Percentiles rank a stretch among this genome's conserved stretches.
These are phyloP conservation scores for Promerops cafer DNA, from an alignment of 2,113 vertebrate genomes.

Conservation along the genomic window DNA sequence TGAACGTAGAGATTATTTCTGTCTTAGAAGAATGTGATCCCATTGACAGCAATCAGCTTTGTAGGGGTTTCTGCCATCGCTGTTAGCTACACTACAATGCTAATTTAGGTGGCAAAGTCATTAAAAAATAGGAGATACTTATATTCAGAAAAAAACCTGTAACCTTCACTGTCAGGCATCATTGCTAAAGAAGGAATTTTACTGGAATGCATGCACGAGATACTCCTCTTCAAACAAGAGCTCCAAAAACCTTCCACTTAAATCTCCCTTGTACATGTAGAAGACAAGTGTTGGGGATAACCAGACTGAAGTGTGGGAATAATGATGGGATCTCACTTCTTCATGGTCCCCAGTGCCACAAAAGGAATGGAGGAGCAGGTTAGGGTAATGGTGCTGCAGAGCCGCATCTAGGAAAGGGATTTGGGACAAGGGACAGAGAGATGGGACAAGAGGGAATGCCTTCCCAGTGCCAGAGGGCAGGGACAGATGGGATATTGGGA, in stretches of 20 bases:
- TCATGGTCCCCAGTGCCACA: background rate
- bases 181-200: background rate
- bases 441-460: background rate
- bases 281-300: background rate
- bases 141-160: background rate
- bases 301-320: background rate
- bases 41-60: background rate
- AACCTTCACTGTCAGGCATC: background rate
- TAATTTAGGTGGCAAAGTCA: background rate
- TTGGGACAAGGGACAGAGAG: too few relatives aligned
- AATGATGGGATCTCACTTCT: background rate
- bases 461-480: background rate
- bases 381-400: background rate
- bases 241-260: background rate
- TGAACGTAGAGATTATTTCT: background rate
- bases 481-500: accelerated
- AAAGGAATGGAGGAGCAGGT: background rate
- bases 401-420: background rate
- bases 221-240: background rate
- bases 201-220: background rate
- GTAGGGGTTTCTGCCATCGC: background rate
- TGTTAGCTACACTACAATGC: background rate
- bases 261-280: background rate
- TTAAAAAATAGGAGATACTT: background rate
- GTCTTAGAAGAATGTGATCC: background rate